phyloP scores from a whole-genome alignment of 92 coral and sea anemone genomes.

The Chrysogorgia sp. region DNA sequence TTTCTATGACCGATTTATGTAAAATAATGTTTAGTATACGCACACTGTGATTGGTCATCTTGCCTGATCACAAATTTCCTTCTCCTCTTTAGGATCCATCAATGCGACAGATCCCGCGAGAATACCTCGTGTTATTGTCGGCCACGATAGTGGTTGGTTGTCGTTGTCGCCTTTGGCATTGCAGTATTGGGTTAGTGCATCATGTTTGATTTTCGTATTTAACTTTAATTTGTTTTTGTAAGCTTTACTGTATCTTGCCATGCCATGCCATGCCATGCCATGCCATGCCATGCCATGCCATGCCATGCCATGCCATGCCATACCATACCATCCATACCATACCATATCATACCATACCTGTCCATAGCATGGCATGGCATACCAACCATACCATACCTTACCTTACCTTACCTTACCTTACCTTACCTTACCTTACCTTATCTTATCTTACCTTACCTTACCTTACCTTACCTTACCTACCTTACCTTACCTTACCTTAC shows the following conservation, averaged over 20 bases:
- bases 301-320: not conserved
- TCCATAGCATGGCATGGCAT: not conserved
- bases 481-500: conserved; percentile 15
- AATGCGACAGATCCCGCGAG: conserved; percentile 79
- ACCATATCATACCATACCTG: not conserved
- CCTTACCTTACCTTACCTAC: conserved; percentile 30
- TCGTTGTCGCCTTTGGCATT: conserved; percentile 91
- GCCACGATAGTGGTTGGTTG: conserved; percentile 90
- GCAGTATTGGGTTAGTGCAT: conserved; percentile 85
- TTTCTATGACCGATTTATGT: not conserved
- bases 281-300: not conserved
- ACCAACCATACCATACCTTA: not conserved
- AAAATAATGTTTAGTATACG: not conserved
- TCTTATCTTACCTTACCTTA: conserved; percentile 17
- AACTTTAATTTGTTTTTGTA: not conserved
- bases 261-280: not conserved
- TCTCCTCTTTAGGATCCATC: conserved; percentile 59
- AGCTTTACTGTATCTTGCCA: not conserved
- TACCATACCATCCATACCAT: not conserved
- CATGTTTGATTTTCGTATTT: too few relatives aligned
- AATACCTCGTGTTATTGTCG: conserved; percentile 90
- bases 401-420: conserved; percentile 20
- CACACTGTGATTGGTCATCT: not conserved
- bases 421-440: conserved; percentile 9
- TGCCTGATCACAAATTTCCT: not conserved